These are phyloP conservation scores for Cryptoblepharus egeriae DNA, from an alignment of 2,797 vertebrate species.

Conservation along the genomic window DNA sequence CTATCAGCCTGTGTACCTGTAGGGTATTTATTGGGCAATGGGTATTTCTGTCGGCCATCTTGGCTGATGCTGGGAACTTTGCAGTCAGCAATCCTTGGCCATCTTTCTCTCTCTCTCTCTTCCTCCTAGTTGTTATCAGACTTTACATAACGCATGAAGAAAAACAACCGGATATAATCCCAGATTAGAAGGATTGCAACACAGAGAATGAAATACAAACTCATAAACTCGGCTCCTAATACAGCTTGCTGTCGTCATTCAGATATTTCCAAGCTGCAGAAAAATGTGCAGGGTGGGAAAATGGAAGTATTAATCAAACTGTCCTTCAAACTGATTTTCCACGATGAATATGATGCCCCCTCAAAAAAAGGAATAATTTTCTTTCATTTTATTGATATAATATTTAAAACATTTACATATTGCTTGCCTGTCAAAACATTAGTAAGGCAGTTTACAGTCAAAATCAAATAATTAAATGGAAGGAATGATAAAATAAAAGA, in stretches of 20 bases:
- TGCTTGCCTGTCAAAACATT: too few relatives aligned
- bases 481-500: too few relatives aligned
- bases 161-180: slow-evolving; percentile 84
- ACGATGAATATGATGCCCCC: slow-evolving; percentile 42
- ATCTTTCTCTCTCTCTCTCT: slow-evolving; percentile 37
- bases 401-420: too few relatives aligned
- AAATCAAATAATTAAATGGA: too few relatives aligned
- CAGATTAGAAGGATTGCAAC: slow-evolving; percentile 79
- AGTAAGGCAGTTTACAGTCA: too few relatives aligned
- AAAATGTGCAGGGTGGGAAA: slow-evolving; percentile 1
- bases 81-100: slow-evolving; percentile 11
- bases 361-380: background rate
- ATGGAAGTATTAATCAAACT: slow-evolving; percentile 32
- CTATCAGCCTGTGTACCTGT: slow-evolving; percentile 50
- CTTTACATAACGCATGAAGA: slow-evolving; percentile 76
- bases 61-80: slow-evolving; percentile 43
- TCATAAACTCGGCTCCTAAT: slow-evolving; percentile 31
- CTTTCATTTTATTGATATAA: too few relatives aligned
- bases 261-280: background rate
- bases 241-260: slow-evolving; percentile 57
- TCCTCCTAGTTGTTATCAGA: slow-evolving; percentile 66
- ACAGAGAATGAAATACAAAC: slow-evolving; percentile 61
- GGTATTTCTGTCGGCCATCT: slow-evolving; percentile 39
- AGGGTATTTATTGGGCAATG: slow-evolving; percentile 21
- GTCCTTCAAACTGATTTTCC: slow-evolving; percentile 45